Evolutionary conservation across 1,140 invertebrate genomes (phyloP).

Genomic region (Phocides pigmalion): DNA sequence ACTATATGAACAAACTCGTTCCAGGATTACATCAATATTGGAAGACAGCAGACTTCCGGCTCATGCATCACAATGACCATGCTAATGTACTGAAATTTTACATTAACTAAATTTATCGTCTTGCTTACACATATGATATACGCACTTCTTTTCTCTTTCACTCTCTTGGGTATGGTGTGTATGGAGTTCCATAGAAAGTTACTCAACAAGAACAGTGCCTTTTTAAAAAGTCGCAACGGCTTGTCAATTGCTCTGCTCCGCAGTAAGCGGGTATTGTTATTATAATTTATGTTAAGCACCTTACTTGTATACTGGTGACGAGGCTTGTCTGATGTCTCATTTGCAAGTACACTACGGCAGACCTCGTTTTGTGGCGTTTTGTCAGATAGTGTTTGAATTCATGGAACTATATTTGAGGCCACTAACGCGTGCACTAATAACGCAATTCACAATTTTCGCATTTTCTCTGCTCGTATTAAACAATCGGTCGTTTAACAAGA

Average conservation of each 20-base stretch:
- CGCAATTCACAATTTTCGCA: not conserved
- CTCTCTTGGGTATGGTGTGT: not conserved
- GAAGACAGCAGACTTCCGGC: slow-evolving; percentile 14
- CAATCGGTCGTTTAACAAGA: not conserved
- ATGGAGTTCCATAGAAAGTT: slow-evolving; percentile 20
- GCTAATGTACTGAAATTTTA: slow-evolving; percentile 16
- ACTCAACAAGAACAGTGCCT: slow-evolving; percentile 27
- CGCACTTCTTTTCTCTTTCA: slow-evolving; percentile 4
- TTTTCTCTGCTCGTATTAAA: not conserved
- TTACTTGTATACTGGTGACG: slow-evolving; percentile 36
- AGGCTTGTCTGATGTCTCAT: slow-evolving; percentile 39
- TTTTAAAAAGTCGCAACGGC: slow-evolving; percentile 30
- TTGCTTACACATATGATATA: not conserved
- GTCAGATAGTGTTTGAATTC: slow-evolving; percentile 26
- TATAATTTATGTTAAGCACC: slow-evolving; percentile 63
- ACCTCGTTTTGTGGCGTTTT: slow-evolving; percentile 30
- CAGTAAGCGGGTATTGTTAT: slow-evolving; percentile 47
- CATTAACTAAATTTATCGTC: slow-evolving; percentile 1
- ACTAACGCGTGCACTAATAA: not conserved
- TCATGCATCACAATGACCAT: slow-evolving; percentile 6
- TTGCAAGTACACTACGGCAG: slow-evolving; percentile 39
- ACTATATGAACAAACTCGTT: not conserved
- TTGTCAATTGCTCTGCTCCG: slow-evolving; percentile 26
- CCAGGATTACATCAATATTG: slow-evolving; percentile 12
- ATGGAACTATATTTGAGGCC: not conserved